Evolutionary conservation across 1,140 invertebrate genomes (phyloP).

Genomic region (Harlomillsia oculata): DNA sequence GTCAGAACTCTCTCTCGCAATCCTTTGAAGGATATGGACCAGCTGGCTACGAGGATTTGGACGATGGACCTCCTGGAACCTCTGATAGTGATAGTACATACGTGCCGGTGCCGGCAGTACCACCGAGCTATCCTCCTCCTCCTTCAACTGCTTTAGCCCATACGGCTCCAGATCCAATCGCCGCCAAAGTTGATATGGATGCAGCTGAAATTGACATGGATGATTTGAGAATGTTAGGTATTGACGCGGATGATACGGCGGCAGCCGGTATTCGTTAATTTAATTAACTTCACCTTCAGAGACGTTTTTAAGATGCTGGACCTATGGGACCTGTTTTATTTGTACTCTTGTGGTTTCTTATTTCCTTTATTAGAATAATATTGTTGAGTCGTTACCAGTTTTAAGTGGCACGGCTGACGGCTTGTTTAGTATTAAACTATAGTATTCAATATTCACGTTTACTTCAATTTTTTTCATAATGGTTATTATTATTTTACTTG

Average conservation of each 20-base stretch:
- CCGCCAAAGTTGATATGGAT: neutral
- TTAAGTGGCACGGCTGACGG: too few species aligned
- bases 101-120: neutral
- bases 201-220: constrained; percentile 29
- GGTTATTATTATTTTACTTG: too few species aligned
- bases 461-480: too few species aligned
- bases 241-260: constrained; percentile 32
- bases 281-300: neutral
- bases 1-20: too few species aligned
- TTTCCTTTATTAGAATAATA: too few species aligned
- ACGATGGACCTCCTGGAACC: constrained; percentile 14
- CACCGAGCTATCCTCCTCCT: neutral
- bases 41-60: constrained; percentile 20
- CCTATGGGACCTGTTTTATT: too few species aligned
- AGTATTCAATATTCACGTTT: too few species aligned
- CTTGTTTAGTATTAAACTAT: too few species aligned
- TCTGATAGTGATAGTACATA: neutral
- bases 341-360: too few species aligned
- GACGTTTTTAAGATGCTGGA: too few species aligned
- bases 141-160: neutral
- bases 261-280: constrained; percentile 15
- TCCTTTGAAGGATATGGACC: constrained; percentile 28
- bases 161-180: neutral
- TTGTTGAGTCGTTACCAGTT: too few species aligned
- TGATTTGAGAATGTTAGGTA: constrained; percentile 32